Base-by-base conservation (phyloP, 2,888 invertebrate genomes). In the Drosophila formosana region DNA sequence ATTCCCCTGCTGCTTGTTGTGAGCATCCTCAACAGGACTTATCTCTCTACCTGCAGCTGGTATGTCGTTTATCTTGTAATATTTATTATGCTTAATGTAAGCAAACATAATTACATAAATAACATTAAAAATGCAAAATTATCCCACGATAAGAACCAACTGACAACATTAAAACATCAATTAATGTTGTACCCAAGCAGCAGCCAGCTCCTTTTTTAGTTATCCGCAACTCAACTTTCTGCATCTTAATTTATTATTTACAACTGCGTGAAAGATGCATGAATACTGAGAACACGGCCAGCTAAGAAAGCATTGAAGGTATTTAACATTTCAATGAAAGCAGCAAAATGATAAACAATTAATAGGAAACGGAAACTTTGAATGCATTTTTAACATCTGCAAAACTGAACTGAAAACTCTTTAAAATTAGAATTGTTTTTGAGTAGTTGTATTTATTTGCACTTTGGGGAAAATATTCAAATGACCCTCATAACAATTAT, bases 401-500 rank as follows among this genome's bases (percentile, higher is more conserved):
- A 30, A 7, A 30, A 30, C 30, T 30, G 0, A 30, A 30, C 3
- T 30, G 0, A 32, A 32, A 32, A 3, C 9, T 32, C 32, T 0
- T 9, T 9, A 32, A 32, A 49, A 11, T 47, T 46, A 18, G 18
- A 18, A 18, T 18, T 25, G 23, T 34, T 7, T 55, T 32, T 13
- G 7, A 2, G 18, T 18, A 7, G 1, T 13, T 34, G 5, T 30
- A 51, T 39, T 18, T 18, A 3, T 11, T 25, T 46, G 37, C 26
- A 50, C 37, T 50, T 60, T 46, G 11, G n/a, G 26, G 7, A 26
- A 62, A 55, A 58, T 79, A 86, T 86, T 88, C 68, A 86, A 86
- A 86, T 87, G 70, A 84, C 86, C 86, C 86, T 62, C 82, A 88
- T 84, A 80, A 64, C 76, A 84, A 87, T 86, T 87, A 72, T 73